Conservation (phyloP, 1,140 invertebrate species). For the Lucilia cuprina region DNA sequence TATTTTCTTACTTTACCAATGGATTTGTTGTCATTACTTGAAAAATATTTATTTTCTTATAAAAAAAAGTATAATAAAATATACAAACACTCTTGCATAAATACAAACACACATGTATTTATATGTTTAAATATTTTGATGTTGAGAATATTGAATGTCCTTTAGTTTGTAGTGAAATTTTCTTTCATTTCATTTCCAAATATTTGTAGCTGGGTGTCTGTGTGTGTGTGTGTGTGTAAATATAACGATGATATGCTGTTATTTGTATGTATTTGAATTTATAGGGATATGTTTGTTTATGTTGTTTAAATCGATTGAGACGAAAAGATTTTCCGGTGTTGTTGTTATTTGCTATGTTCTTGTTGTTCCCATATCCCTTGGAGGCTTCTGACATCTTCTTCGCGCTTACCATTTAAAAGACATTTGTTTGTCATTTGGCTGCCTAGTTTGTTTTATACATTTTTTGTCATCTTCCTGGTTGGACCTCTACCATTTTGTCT, state of each 20-base stretch:
- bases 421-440: constrained; percentile 34
- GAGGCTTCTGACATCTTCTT: constrained; percentile 32
- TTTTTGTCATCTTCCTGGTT: neutral
- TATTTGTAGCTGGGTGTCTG: neutral
- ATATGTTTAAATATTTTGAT: constrained; percentile 3
- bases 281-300: neutral
- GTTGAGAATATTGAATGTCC: neutral
- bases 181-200: neutral
- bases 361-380: neutral
- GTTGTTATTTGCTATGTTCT: neutral
- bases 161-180: neutral
- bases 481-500: neutral
- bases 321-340: constrained; percentile 27
- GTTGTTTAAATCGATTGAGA: constrained; percentile 30
- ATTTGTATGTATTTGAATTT: neutral
- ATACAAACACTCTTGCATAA: neutral
- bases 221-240: too few relatives aligned
- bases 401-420: constrained; percentile 29
- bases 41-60: constrained; percentile 28
- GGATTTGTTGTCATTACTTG: constrained; percentile 32
- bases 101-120: neutral
- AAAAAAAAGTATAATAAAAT: constrained; percentile 14
- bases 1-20: constrained; percentile 8
- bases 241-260: too few relatives aligned
- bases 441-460: neutral